Conservation (phyloP, 2,888 invertebrate species). For the Autographa pulchrina region DNA sequence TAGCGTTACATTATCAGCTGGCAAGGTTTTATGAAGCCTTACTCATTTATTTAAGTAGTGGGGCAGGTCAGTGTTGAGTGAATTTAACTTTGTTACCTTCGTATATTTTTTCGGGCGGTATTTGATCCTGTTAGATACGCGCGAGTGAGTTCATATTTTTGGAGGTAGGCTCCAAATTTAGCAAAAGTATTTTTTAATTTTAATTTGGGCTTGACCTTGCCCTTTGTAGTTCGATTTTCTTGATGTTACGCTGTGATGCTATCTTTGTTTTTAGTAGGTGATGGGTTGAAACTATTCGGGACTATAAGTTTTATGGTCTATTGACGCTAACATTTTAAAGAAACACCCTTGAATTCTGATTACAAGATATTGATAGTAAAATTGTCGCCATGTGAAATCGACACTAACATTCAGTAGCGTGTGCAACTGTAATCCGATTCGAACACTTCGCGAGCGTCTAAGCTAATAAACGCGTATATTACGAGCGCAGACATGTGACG, state of each 20-base stretch:
- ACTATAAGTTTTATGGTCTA: not conserved
- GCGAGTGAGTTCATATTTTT: slow-evolving; percentile 40
- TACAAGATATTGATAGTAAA: not conserved
- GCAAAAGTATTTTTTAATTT: slow-evolving; percentile 11
- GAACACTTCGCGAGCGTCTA: not conserved
- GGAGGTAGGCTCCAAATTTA: slow-evolving; percentile 14
- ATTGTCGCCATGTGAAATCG: not conserved
- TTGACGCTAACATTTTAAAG: not conserved
- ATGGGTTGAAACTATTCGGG: not conserved
- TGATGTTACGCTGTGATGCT: not conserved
- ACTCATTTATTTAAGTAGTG: slow-evolving; percentile 46
- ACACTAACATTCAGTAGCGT: not conserved
- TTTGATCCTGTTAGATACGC: slow-evolving; percentile 49
- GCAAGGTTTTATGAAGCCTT: slow-evolving; percentile 53
- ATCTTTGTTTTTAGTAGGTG: not conserved
- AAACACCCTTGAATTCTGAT: not conserved
- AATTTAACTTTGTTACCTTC: slow-evolving; percentile 33
- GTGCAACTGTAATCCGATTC: not conserved
- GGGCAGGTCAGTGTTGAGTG: slow-evolving; percentile 48
- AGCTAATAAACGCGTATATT: slow-evolving; percentile 6
- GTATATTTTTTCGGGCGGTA: slow-evolving; percentile 30
- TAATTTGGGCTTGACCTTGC: slow-evolving; percentile 7
- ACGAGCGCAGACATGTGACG: slow-evolving; percentile 38
- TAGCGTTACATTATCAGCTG: slow-evolving; percentile 31
- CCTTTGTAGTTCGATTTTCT: not conserved